These are phyloP conservation scores for Julus scandinavius DNA, from an alignment of 2,888 invertebrate genomes.

Conservation along the genomic window DNA sequence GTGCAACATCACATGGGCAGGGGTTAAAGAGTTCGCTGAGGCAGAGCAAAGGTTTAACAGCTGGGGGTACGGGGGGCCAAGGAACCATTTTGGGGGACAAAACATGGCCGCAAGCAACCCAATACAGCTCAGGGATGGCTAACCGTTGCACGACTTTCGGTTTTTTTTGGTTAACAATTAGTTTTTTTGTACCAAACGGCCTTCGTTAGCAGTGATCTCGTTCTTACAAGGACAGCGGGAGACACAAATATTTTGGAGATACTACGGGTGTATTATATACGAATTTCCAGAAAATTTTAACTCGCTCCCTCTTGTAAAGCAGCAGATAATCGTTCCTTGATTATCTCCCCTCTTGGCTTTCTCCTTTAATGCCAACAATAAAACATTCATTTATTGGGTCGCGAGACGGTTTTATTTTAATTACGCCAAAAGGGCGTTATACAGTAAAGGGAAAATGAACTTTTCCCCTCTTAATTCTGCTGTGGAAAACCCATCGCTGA, in stretches of 20 bases:
- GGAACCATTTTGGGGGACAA: slow-evolving; percentile 24
- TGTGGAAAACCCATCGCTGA: background rate
- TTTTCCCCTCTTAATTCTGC: background rate
- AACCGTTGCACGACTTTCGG: slow-evolving; percentile 31
- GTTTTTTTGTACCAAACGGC: slow-evolving; percentile 41
- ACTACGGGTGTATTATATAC: background rate
- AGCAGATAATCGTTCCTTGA: background rate
- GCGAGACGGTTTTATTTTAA: background rate
- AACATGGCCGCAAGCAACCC: slow-evolving; percentile 11
- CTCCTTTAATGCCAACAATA: background rate
- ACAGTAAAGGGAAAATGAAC: background rate
- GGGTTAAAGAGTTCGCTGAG: background rate
- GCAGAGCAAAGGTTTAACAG: background rate
- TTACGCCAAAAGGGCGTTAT: background rate
- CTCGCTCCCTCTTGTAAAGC: background rate
- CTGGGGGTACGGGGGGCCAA: background rate
- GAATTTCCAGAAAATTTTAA: background rate
- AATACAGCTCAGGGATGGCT: slow-evolving; percentile 20
- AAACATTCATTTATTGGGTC: background rate
- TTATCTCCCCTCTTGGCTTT: background rate
- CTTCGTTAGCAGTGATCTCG: slow-evolving; percentile 46
- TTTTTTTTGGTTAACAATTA: slow-evolving; percentile 18
- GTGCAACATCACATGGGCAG: background rate
- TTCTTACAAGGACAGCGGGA: slow-evolving; percentile 43
- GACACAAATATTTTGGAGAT: slow-evolving; percentile 44